Percentiles rank a stretch among this genome's conserved stretches.
phyloP scores from a whole-genome alignment of 1,140 invertebrate species.

The Chionoecetes opilio region DNA sequence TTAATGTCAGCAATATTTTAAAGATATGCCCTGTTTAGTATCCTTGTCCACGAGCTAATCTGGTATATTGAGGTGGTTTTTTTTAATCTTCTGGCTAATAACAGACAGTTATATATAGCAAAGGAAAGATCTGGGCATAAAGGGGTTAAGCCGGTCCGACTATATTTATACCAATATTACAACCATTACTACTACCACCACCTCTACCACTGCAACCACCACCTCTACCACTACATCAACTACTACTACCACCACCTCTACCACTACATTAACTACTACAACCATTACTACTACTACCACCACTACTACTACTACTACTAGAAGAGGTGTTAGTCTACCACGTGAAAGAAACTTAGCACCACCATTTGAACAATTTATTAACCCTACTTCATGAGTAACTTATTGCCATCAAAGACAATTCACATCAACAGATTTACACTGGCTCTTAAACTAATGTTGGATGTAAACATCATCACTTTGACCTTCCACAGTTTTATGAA shows the following conservation, averaged over 20 bases:
- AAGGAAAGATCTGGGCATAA: too few species aligned
- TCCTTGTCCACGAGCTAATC: too few species aligned
- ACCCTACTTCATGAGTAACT: constrained; percentile 78
- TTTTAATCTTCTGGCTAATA: too few species aligned
- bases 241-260: background rate
- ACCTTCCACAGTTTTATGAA: constrained; percentile 35
- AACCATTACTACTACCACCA: too few species aligned
- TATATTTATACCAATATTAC: constrained; percentile 28
- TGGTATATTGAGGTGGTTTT: too few species aligned
- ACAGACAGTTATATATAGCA: too few species aligned
- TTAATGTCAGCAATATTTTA: too few species aligned
- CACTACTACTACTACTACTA: background rate
- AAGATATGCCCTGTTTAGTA: too few species aligned
- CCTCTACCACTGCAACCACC: too few species aligned
- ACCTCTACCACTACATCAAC: too few species aligned
- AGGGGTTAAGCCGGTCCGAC: too few species aligned
- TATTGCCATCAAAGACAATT: constrained; percentile 79
- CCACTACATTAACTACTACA: background rate
- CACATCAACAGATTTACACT: constrained; percentile 73
- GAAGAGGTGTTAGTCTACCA: background rate
- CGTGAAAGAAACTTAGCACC: background rate
- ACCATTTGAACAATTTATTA: constrained; percentile 79
- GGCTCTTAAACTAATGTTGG: constrained; percentile 57
- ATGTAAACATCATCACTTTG: constrained; percentile 59
- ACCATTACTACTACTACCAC: background rate